Percentiles rank a stretch among this genome's conserved stretches.
Evolutionary conservation across 2,888 invertebrate genomes (phyloP).

Genomic region (Cabera pusaria): DNA sequence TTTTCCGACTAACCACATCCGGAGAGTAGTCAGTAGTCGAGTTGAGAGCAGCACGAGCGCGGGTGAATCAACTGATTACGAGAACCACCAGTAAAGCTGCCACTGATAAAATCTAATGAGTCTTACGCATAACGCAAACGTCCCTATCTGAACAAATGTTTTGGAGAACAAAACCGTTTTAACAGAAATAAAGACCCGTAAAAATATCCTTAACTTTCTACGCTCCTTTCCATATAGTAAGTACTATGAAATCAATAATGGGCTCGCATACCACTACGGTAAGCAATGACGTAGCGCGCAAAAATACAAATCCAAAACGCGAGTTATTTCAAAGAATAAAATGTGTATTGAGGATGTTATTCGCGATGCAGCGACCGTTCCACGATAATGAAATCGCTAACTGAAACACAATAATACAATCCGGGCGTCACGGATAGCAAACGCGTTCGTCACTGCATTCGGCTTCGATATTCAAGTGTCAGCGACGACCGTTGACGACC

Average conservation of each 20-base stretch:
- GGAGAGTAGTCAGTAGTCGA: no score
- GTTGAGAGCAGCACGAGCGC: slow-evolving; percentile 53
- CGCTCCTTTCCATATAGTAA: slow-evolving; percentile 18
- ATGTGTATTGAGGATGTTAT: slow-evolving; percentile 18
- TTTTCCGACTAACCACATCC: slow-evolving; percentile 82
- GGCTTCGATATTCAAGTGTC: slow-evolving; percentile 53
- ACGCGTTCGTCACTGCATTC: slow-evolving; percentile 67
- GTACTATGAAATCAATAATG: slow-evolving; percentile 35
- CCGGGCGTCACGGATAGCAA: slow-evolving; percentile 60
- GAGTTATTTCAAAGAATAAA: slow-evolving; percentile 9
- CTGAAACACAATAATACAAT: slow-evolving; percentile 67
- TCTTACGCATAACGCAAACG: slow-evolving; percentile 15
- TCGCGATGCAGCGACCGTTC: slow-evolving; percentile 61
- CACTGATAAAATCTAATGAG: slow-evolving; percentile 60
- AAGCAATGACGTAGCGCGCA: slow-evolving; percentile 23
- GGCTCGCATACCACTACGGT: slow-evolving; percentile 37
- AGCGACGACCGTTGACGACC: slow-evolving; percentile 38
- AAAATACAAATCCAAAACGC: slow-evolving; percentile 8
- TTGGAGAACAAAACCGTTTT: no score
- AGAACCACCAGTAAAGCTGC: slow-evolving; percentile 49
- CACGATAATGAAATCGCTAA: slow-evolving; percentile 64
- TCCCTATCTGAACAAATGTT: no score
- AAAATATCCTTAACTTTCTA: slow-evolving; percentile 18
- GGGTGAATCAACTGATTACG: slow-evolving; percentile 73
- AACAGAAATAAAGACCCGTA: not conserved